These are phyloP conservation scores for Colletes collaris DNA, from an alignment of 2,888 invertebrate species.

Conservation along the genomic window DNA sequence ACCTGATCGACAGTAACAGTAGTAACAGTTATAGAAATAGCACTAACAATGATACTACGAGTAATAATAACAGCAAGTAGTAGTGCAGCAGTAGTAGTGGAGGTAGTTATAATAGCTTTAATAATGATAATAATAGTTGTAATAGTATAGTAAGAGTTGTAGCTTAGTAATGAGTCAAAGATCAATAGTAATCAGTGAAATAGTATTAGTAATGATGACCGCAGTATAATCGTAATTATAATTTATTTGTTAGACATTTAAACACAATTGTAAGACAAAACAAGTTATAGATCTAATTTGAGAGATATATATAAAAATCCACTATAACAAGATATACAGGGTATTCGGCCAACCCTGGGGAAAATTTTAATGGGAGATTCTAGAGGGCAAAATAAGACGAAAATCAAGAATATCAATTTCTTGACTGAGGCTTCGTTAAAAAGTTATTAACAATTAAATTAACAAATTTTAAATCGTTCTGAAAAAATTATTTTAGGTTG, in stretches of 20 bases:
- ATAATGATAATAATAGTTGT: conserved; percentile 58
- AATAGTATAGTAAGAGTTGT: conserved; percentile 57
- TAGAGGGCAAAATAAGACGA: no score
- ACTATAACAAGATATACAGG: conserved; percentile 23
- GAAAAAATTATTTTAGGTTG: no score
- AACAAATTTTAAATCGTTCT: no score
- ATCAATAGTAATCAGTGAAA: conserved; percentile 53
- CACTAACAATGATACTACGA: conserved; percentile 59
- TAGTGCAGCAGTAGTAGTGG: conserved; percentile 56
- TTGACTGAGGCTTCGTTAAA: no score
- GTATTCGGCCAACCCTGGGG: no score
- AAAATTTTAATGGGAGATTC: no score
- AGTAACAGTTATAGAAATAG: conserved; percentile 65
- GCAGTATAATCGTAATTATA: conserved; percentile 47
- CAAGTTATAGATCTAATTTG: conserved; percentile 17
- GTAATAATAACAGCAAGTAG: conserved; percentile 64
- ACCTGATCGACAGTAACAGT: conserved; percentile 60
- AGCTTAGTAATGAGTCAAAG: conserved; percentile 53
- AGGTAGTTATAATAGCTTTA: conserved; percentile 60
- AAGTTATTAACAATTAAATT: no score
- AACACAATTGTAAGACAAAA: conserved; percentile 37
- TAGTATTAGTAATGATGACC: conserved; percentile 51
- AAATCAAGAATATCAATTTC: no score
- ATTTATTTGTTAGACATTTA: conserved; percentile 42
- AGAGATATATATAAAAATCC: conserved; percentile 25